Evolutionary conservation across 2,888 invertebrate species (phyloP), one percentile per base, ranked within the genome.

Genomic region (Plagiodera versicolora): DNA sequence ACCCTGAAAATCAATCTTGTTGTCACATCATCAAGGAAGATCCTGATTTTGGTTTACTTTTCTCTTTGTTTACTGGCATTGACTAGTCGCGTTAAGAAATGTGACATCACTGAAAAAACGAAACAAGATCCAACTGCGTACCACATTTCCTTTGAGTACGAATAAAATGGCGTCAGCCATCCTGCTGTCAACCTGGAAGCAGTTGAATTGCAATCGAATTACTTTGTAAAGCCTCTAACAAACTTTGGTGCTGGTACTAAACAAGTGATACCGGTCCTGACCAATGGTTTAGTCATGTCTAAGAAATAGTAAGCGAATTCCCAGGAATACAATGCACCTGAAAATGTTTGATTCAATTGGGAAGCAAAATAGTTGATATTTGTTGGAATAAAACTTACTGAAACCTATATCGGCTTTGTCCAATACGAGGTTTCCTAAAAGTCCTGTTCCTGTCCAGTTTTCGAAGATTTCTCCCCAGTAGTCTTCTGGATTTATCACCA

Each of bases 401-500:
- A 85, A 84, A 28, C 85, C 87, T 48, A 87, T 71, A 72, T 90
- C 89, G 1, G 86, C 87, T 45, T 82, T 81, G 70, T 88, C 87
- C 64, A 82, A 81, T 5, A 83, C 80, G 0, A 90, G 79, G 74
- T 86, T 85, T 4, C 89, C 89, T 35, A 89, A 65, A 9, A 89
- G 80, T 16, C 89, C 89, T 64, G 83, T 82, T 10, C 89, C 89
- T 0, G 87, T 85, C 72, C 83, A 81, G 70, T 90, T 89, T 11
- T 85, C 82, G 70, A 82, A 87, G 45, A 88, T 82, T 64, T 84
- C 84, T 6, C 90, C 89, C 89, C 89, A 89, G 73, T 86, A 83
- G 18, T 84, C 78, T 35, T 79, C 80, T 54, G 86, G 84, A 67
- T 87, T 88, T 69, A 78, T 64, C 9, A 78, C 70, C 17, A 82